phyloP scores from a whole-genome alignment of 2,797 vertebrate species.

The Chelon auratus region DNA sequence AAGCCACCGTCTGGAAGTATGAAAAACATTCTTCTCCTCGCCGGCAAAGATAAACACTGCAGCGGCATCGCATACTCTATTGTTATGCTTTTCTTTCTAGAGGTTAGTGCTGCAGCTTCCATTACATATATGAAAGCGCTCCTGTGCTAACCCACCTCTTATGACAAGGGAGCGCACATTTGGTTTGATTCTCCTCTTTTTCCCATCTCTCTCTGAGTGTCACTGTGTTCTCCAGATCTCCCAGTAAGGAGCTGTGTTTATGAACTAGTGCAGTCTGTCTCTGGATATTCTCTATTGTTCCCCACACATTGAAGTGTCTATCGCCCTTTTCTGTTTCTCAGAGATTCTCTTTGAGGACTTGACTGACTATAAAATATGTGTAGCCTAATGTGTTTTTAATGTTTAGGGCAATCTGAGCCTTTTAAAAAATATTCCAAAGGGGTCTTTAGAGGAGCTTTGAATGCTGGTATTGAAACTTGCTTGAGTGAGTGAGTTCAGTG shows the following conservation, averaged over 20 bases:
- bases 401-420: constrained; percentile 46
- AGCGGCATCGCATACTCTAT: constrained; percentile 45
- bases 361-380: constrained; percentile 44
- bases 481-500: constrained; percentile 37
- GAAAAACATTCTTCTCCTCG: constrained; percentile 37
- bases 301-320: constrained; percentile 16
- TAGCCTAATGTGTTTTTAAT: constrained; percentile 61
- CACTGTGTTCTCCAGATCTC: constrained; percentile 18
- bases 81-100: constrained; percentile 56
- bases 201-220: constrained; percentile 9
- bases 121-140: constrained; percentile 60
- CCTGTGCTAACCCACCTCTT: constrained; percentile 34
- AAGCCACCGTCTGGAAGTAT: constrained; percentile 47
- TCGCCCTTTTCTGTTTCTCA: constrained; percentile 15
- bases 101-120: constrained; percentile 58
- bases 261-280: constrained; percentile 23
- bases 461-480: constrained; percentile 33
- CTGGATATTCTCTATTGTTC: constrained; percentile 16
- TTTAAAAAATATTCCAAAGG: constrained; percentile 36
- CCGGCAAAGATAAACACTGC: constrained; percentile 54
- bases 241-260: constrained; percentile 14
- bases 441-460: constrained; percentile 42
- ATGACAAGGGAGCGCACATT: constrained; percentile 49
- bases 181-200: constrained; percentile 35
- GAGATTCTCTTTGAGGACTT: constrained; percentile 33